These are phyloP conservation scores for Amia ocellicauda DNA, from an alignment of 2,113 vertebrate species.

Conservation along the genomic window DNA sequence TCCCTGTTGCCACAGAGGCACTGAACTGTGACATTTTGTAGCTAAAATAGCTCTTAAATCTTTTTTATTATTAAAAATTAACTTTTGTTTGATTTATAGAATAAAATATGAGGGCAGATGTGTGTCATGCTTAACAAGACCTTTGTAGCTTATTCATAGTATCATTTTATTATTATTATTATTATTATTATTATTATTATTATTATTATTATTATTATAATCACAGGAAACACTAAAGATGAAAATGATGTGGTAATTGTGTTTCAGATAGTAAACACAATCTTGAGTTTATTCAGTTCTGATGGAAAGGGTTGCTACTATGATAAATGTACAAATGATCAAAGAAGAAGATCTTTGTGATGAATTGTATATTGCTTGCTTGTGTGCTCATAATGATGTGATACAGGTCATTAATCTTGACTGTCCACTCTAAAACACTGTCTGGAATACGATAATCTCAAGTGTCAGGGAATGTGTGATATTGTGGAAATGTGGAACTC, in stretches of 20 bases:
- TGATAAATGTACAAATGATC: neutral
- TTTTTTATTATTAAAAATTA: slow-evolving; percentile 5
- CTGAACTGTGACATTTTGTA: neutral
- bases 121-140: too few relatives aligned
- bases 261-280: slow-evolving; percentile 17
- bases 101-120: too few relatives aligned
- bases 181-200: too few relatives aligned
- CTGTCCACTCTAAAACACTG: neutral
- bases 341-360: slow-evolving; percentile 19
- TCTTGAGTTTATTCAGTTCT: neutral
- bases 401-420: slow-evolving; percentile 6
- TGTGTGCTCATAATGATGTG: neutral
- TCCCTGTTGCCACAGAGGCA: neutral
- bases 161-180: too few relatives aligned
- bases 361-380: slow-evolving; percentile 14
- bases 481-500: neutral
- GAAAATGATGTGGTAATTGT: slow-evolving; percentile 23
- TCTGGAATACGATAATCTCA: neutral
- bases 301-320: slow-evolving; percentile 20
- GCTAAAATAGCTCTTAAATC: neutral
- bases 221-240: neutral
- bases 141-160: too few relatives aligned
- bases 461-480: neutral
- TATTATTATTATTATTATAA: too few relatives aligned
- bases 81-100: neutral